A percentile compares a stretch with the other conserved stretches of the same genome.
Evolutionary conservation across 2,113 vertebrate species (phyloP).

Genomic region (Tilapia sparmanii): DNA sequence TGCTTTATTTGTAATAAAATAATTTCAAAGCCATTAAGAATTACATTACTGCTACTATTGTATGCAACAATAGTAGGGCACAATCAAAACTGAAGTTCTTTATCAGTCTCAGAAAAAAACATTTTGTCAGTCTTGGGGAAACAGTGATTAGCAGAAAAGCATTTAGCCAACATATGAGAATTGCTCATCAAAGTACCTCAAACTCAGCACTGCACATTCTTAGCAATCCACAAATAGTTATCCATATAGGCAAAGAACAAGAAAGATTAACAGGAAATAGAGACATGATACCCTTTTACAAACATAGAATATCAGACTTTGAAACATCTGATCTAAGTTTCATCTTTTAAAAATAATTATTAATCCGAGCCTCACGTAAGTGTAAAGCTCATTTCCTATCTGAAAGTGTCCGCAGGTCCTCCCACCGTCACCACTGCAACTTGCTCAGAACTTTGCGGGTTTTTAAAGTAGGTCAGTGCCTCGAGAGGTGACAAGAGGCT

Average conservation of each 20-base stretch:
- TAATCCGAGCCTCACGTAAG: not conserved
- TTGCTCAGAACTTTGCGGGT: not conserved
- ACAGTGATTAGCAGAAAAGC: not conserved
- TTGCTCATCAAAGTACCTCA: not conserved
- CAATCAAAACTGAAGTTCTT: not conserved
- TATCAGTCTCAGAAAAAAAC: not conserved
- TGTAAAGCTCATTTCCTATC: not conserved
- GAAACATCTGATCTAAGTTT: not conserved
- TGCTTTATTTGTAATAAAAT: too few species aligned
- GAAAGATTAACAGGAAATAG: not conserved
- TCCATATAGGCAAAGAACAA: not conserved
- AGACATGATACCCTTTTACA: not conserved
- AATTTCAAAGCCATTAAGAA: too few species aligned
- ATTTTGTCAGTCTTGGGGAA: not conserved
- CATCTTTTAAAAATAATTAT: not conserved
- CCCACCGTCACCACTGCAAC: not conserved
- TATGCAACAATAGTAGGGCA: not conserved
- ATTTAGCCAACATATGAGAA: not conserved
- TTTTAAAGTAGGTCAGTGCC: fast-evolving
- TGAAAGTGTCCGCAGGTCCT: not conserved
- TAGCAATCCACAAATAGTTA: not conserved
- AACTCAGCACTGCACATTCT: not conserved
- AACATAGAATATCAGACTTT: not conserved
- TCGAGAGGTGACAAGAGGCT: not conserved
- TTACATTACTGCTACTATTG: too few species aligned